Evolutionary conservation across 64 coral and sea anemone species (phyloP).

Genomic region (Dendrophyllia cribrosa): DNA sequence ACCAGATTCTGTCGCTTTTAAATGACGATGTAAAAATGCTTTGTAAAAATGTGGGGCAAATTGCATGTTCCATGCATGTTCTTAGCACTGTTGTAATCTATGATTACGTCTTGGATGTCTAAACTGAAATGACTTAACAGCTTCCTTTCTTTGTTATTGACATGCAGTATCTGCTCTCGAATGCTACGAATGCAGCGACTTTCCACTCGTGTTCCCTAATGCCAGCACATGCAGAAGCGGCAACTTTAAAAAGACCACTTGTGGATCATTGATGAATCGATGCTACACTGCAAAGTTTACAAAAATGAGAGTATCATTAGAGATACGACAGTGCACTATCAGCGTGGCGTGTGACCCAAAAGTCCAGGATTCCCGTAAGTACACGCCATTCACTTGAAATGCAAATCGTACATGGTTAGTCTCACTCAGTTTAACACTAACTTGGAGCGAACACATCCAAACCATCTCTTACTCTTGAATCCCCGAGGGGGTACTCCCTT

Average conservation of each 20-base stretch:
- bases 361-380: slow-evolving; percentile 2
- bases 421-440: too few relatives aligned
- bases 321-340: neutral
- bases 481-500: too few relatives aligned
- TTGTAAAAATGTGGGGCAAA: too few relatives aligned
- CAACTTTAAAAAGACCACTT: neutral
- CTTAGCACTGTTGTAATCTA: too few relatives aligned
- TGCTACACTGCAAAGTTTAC: neutral
- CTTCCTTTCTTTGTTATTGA: neutral
- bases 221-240: neutral
- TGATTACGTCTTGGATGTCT: too few relatives aligned
- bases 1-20: too few relatives aligned
- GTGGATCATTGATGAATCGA: neutral
- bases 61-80: too few relatives aligned
- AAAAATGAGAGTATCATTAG: neutral
- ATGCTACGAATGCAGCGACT: slow-evolving; percentile 1
- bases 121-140: neutral
- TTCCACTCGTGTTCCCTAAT: neutral
- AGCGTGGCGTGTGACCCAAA: neutral
- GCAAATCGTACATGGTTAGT: too few relatives aligned
- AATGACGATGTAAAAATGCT: too few relatives aligned
- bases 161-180: neutral
- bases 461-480: too few relatives aligned
- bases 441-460: too few relatives aligned
- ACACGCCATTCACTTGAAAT: neutral